These are phyloP conservation scores for Bubo blakistoni DNA, from an alignment of 2,113 vertebrate species.

Conservation along the genomic window DNA sequence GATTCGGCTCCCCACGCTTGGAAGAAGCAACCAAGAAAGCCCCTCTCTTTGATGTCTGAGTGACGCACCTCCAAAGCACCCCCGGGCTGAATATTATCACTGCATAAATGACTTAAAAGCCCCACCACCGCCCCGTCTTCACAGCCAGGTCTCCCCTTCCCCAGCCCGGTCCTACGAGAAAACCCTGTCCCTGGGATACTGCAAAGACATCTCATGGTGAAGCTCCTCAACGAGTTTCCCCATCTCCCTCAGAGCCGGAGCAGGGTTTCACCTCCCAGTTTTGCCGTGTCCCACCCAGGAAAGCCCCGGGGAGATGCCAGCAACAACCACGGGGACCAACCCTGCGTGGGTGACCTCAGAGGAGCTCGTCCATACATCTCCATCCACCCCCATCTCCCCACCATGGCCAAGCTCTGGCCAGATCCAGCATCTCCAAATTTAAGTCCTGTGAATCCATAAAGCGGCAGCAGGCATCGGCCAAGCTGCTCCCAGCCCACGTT, in stretches of 20 bases:
- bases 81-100: neutral
- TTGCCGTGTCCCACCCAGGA: rapidly evolving
- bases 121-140: rapidly evolving
- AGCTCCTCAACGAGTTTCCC: neutral
- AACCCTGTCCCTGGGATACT: neutral
- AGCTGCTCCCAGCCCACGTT: neutral
- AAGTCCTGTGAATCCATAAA: neutral
- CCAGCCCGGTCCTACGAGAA: neutral
- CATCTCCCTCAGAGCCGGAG: rapidly evolving
- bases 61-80: rapidly evolving
- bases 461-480: neutral
- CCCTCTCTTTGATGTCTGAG: neutral
- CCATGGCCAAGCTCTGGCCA: too few species aligned
- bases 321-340: rapidly evolving
- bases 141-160: neutral
- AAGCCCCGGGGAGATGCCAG: neutral
- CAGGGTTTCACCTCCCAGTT: neutral
- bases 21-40: neutral
- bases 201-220: neutral
- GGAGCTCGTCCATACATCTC: neutral
- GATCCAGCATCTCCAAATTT: neutral
- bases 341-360: neutral
- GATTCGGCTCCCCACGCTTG: neutral
- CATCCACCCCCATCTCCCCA: neutral
- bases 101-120: neutral